Evolutionary conservation across 35 echinoderm and acorn worm genomes (phyloP), one percentile per base, ranked within the genome.

Genomic region (Ptychodera flava): DNA sequence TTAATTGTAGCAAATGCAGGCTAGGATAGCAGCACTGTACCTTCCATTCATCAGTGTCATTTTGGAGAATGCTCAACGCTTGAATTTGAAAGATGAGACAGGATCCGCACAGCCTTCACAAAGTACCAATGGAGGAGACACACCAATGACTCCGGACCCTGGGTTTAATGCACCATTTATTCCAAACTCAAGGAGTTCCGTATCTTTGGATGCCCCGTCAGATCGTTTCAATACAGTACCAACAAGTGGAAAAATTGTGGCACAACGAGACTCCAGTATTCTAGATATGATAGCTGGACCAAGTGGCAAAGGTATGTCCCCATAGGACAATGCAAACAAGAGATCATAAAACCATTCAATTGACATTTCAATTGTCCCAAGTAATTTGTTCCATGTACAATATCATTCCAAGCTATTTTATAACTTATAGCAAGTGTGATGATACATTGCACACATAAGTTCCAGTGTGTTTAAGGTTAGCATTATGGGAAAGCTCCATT

Each of bases 31-130:
- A 16, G 33, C 90, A 76, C 90, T 99, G 16, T 99, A 99, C 83
- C 93, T 99, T 28, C 96, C 96, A 1, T 88, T 99, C 38, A 78
- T 99, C 16, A 80, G 92, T 15, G 94, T 99, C 85, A 99, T 99
- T 45, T 83, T 99, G 85, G 96, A 93, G 77, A 99, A 99, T 32
- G 96, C 90, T 30, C 80, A 86, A 37, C 93, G 96, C 34, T 83
- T 99, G 32, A 80, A 85, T 45, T 30, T 83, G 33, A 79, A 88
- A 53, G 96, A 94, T 37, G 82, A 36, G 45, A 64, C 45, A 64
- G 6, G 6, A 22, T 64, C 45, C 6, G 6, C 45, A 64, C 45
- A 64, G 22, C 6, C 45, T 12, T 64, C 45, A 6, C 6, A 6
- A 64, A 6, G 22, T 12, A 64, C 45, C 45, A 64, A 64, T 22